Conservation (phyloP, 2,113 vertebrate genomes). For the Silurus asotus region DNA sequence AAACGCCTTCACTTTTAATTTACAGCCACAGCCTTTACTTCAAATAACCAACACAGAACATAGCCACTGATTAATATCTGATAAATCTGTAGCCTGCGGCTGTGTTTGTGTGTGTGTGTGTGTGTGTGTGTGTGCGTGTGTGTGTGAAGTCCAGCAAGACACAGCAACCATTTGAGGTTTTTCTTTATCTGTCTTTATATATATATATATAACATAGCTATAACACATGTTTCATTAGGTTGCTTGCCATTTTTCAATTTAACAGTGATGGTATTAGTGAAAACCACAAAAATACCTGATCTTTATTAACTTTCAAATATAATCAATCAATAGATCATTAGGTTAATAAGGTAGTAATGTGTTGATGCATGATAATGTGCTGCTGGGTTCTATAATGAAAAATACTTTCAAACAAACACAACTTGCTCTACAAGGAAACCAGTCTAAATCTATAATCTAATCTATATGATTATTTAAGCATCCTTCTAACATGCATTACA, state of each 20-base stretch:
- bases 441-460: not conserved
- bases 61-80: conserved; percentile 48
- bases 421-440: not conserved
- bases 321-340: not conserved
- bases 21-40: conserved; percentile 24
- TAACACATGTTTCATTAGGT: not conserved
- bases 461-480: not conserved
- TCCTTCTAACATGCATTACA: not conserved
- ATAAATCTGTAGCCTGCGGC: conserved; percentile 43
- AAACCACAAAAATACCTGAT: not conserved
- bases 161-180: conserved; percentile 41
- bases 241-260: not conserved
- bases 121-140: conserved; percentile 25
- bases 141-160: conserved; percentile 42
- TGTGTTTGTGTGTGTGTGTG: conserved; percentile 21
- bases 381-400: not conserved
- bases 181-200: not conserved
- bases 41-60: conserved; percentile 42
- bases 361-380: not conserved
- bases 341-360: not conserved
- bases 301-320: not conserved
- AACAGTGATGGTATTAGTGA: not conserved
- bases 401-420: not conserved
- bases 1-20: conserved; percentile 34
- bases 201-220: too few relatives aligned